Base-by-base conservation (phyloP, 2,888 invertebrate genomes). In the Apoda limacodes region DNA sequence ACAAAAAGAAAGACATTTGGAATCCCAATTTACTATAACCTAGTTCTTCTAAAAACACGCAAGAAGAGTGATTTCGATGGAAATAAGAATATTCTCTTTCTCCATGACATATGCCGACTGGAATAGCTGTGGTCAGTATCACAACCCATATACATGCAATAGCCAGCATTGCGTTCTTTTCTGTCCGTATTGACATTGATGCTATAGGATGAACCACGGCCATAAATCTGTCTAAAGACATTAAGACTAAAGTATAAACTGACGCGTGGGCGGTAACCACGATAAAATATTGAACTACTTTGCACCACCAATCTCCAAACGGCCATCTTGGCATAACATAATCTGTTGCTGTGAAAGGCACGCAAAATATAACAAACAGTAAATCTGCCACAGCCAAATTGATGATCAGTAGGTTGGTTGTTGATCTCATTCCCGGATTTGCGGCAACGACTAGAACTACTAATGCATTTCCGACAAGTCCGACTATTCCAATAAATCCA, bases 151-250 rank as follows among this genome's bases (percentile, higher is more conserved):
- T 86, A 43, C 89, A 82, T 23, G 84, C 83, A 42, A 93, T 92
- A 11, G 93, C 92, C 32, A 88, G 65, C 43, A 89, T 83, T 9
- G 95, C 92, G 60, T 94, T 93, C 39, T 83, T 83, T 55, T 92
- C 91, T 2, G 92, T 94, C 33, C 95, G 82, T 43, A 92, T 83
- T 1, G 90, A 88, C 87, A 93, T 93, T 28, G 93, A 93, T 1
- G 89, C 85, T 44, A 96, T 91, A 3, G 96, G 95, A 64, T 94
- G 93, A 2, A 95, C 95, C 2, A 97, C 96, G 15, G 96, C 96
- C 66, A 97, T 84, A 61, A 93, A 97, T 42, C 90, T 83, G 68
- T 97, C 96, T 34, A 95, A 71, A 4, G 94, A 94, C 95, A 97
- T 96, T 40, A 96, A 84, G 1, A 96, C 95, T 26, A 97, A 78